Conservation (phyloP, 2,888 invertebrate species). For the Hipparchia semele region DNA sequence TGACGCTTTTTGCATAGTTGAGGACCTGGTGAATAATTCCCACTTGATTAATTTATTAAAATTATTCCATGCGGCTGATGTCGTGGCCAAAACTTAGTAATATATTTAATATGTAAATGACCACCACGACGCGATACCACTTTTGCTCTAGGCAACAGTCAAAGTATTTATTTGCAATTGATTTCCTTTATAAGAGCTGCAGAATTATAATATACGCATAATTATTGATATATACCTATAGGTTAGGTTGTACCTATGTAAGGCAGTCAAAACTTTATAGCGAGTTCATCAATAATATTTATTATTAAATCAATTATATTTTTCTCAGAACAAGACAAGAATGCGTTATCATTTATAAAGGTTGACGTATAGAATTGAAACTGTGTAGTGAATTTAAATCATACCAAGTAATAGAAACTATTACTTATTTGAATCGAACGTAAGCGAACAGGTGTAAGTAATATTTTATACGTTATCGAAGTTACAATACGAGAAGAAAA, state of each 20-base stretch:
- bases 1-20: too few relatives aligned
- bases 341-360: constrained; percentile 1
- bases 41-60: too few relatives aligned
- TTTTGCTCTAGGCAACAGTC: neutral
- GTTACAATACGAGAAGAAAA: constrained; percentile 53
- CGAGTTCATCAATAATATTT: neutral
- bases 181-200: neutral
- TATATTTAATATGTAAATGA: too few relatives aligned
- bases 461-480: constrained; percentile 50
- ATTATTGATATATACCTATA: neutral
- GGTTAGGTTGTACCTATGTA: neutral
- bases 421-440: constrained; percentile 27
- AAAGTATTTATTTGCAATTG: neutral
- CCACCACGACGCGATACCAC: neutral
- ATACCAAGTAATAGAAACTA: constrained; percentile 5
- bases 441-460: constrained; percentile 34
- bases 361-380: constrained; percentile 16
- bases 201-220: neutral
- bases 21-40: too few relatives aligned
- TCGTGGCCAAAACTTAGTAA: too few relatives aligned
- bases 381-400: constrained; percentile 4
- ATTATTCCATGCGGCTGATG: too few relatives aligned
- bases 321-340: constrained; percentile 7
- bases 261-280: neutral
- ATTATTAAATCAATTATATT: constrained; percentile 5